A percentile compares a stretch with the other conserved stretches of the same genome.
Conservation (phyloP, 2,113 vertebrate species). For the Fulica atra region DNA sequence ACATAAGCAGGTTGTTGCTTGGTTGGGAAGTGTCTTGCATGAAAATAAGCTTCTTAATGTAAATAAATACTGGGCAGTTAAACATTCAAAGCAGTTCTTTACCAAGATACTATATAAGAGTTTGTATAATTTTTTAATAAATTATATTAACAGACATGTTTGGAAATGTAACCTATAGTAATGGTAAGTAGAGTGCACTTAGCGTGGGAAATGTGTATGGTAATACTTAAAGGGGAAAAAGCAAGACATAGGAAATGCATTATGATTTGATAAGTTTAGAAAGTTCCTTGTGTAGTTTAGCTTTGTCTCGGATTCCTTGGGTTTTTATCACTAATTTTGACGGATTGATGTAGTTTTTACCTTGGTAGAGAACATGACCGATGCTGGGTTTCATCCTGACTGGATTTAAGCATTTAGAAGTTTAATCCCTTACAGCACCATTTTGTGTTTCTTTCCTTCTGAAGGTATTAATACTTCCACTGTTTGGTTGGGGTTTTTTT, state of each 20-base stretch:
- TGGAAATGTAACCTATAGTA: neutral
- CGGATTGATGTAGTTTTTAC: neutral
- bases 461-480: neutral
- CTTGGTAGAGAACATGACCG: rapidly evolving
- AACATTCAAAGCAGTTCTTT: neutral
- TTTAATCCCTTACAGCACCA: neutral
- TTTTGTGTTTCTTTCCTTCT: neutral
- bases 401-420: neutral
- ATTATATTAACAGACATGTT: neutral
- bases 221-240: neutral
- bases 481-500: neutral
- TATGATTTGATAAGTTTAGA: neutral
- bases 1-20: neutral
- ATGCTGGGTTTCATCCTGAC: neutral
- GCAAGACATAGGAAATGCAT: neutral
- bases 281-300: neutral
- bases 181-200: neutral
- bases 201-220: neutral
- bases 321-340: neutral
- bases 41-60: neutral
- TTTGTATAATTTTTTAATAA: neutral
- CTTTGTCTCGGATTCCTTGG: neutral
- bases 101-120: neutral
- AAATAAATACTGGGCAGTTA: neutral
- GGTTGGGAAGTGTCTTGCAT: neutral